Evolutionary conservation across 1,140 invertebrate species (phyloP).

Genomic region (Euwallacea fornicatus): DNA sequence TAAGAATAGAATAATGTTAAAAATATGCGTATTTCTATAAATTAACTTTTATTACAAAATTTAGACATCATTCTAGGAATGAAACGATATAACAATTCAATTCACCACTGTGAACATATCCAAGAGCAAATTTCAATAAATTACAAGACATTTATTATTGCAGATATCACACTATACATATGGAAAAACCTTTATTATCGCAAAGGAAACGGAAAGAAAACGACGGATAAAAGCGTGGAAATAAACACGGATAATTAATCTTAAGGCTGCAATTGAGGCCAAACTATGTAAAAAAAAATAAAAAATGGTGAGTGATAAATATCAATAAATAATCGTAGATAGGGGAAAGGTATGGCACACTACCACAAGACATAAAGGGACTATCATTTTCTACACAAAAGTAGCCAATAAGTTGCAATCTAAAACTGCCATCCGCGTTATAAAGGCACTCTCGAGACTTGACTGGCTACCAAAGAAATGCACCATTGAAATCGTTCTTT

Average conservation of each 20-base stretch:
- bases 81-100: conserved; percentile 24
- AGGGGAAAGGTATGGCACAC: background rate
- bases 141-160: conserved; percentile 19
- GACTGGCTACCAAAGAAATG: too few species aligned
- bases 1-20: background rate
- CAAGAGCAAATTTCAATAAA: conserved; percentile 22
- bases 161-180: conserved; percentile 17
- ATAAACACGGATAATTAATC: background rate
- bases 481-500: too few species aligned
- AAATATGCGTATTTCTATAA: conserved; percentile 12
- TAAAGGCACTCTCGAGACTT: too few species aligned
- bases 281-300: background rate
- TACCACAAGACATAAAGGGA: background rate
- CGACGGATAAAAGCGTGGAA: too few species aligned
- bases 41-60: conserved; percentile 37
- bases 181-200: background rate
- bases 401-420: too few species aligned
- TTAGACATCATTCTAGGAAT: conserved; percentile 34
- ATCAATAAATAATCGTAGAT: background rate
- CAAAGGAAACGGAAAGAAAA: background rate
- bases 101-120: conserved; percentile 19
- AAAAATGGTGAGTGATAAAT: background rate
- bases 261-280: background rate
- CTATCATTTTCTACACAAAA: too few species aligned
- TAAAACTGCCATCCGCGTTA: too few species aligned